Base-by-base conservation (phyloP, 2,888 invertebrate genomes). In the Bellardia pandia region DNA sequence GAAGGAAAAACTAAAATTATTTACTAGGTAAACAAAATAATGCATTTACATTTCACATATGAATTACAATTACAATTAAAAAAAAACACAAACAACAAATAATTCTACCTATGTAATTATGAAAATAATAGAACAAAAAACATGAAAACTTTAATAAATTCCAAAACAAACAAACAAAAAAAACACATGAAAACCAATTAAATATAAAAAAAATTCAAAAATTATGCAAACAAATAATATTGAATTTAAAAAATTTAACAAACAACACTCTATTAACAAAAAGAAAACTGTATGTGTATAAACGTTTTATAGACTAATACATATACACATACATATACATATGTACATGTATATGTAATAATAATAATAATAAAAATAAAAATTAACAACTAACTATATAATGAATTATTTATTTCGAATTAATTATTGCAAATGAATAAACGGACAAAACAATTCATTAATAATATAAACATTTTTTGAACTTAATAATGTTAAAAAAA, bases 31-130 rank as follows among this genome's bases (percentile, higher is more conserved):
- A 85, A 86, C 83, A 86, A 88, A 89, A 86, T 82, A 86, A 80
- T 89, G 89, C 88, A 89, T 89, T 89, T 89, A 89, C 89, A 89
- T 89, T 85, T 88, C 89, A 89, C 88, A 90, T 89, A 90, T 89
- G 86, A 86, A 88, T 72, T 84, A 86, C 48, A 72, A 75, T 69
- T 88, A 79, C 23, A 76, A 62, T 68, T 82, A 53, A 76, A 76
- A 51, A 51, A 69, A 58, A 40, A 56, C 53, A 64, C 69, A 81
- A 88, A 86, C 11, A 82, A 48, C 14, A 77, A 72, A 45, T 72
- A 40, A 85, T 72, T 68, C 51, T 9, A 69, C 23, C 0, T 23
- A 23, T 23, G 23, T 23, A 23, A 74, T 33, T 53, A 53, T 16
- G 40, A 33, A 80, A 60, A 48, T 58, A 71, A 56, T 33, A 77